phyloP scores from a whole-genome alignment of 2,888 invertebrate genomes.

The Drosophila nr. medialis region DNA sequence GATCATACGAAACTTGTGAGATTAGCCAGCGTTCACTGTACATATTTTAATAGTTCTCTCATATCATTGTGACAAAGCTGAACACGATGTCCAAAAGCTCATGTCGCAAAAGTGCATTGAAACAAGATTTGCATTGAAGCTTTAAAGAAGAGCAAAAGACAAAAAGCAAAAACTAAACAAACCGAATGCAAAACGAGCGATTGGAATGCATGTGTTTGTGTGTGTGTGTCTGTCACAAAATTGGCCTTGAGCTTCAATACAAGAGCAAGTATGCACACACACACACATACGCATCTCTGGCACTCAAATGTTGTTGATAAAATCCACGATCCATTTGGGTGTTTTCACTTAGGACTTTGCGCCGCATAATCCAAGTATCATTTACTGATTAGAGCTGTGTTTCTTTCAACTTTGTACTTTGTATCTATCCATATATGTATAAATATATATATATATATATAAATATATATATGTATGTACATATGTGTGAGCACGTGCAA shows the following conservation, averaged over 20 bases:
- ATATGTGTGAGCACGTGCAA: neutral
- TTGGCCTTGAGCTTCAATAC: slow-evolving; percentile 46
- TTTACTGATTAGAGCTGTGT: slow-evolving; percentile 16
- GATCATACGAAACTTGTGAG: neutral
- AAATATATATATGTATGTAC: too few relatives aligned
- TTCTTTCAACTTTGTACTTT: slow-evolving; percentile 5
- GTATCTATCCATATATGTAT: neutral
- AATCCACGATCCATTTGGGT: slow-evolving; percentile 3
- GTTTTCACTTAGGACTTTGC: slow-evolving; percentile 24
- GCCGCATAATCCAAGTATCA: slow-evolving; percentile 18
- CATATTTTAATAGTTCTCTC: too few relatives aligned
- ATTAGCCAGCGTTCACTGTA: neutral
- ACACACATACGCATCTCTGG: neutral
- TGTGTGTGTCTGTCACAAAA: neutral
- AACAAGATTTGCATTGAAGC: neutral
- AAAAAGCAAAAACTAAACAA: slow-evolving; percentile 9
- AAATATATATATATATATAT: neutral
- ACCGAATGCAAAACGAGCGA: slow-evolving; percentile 6
- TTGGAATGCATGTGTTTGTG: neutral
- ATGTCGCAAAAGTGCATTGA: slow-evolving; percentile 4
- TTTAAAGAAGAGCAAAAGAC: neutral
- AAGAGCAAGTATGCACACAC: neutral
- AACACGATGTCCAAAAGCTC: slow-evolving; percentile 4
- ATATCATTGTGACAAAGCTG: neutral
- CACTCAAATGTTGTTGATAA: slow-evolving; percentile 21